These are phyloP conservation scores for Drosophila vallismaia DNA, from an alignment of 2,888 invertebrate genomes.

Conservation along the genomic window DNA sequence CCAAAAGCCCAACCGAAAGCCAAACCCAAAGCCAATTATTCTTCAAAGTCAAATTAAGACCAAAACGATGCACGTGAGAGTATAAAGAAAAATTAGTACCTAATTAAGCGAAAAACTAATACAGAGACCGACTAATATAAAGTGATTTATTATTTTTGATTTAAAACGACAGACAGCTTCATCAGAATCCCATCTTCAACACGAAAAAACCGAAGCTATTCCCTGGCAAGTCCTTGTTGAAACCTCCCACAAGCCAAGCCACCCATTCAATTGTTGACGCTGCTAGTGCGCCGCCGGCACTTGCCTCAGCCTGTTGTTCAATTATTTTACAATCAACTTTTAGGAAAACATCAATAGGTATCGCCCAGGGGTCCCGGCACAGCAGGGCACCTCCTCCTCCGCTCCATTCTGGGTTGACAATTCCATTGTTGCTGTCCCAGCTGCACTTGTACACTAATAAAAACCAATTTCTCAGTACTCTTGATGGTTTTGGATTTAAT, in stretches of 20 bases:
- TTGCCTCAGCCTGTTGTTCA: slow-evolving; percentile 39
- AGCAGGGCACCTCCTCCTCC: slow-evolving; percentile 9
- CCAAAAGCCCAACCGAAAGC: too few species aligned
- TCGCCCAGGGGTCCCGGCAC: slow-evolving; percentile 31
- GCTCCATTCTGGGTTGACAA: slow-evolving; percentile 13
- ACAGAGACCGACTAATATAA: not conserved
- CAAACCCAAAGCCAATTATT: not conserved
- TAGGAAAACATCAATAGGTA: slow-evolving; percentile 43
- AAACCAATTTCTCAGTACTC: too few species aligned
- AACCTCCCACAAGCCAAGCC: not conserved
- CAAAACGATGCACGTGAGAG: not conserved
- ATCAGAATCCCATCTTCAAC: not conserved
- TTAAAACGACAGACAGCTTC: not conserved
- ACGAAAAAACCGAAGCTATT: too few species aligned
- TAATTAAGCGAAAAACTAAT: not conserved
- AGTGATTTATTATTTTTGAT: too few species aligned
- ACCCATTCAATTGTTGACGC: not conserved
- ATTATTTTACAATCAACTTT: slow-evolving; percentile 52
- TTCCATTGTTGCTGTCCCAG: slow-evolving; percentile 20
- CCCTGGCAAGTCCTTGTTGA: too few species aligned
- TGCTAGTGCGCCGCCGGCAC: slow-evolving; percentile 3
- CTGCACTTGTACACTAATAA: slow-evolving; percentile 14
- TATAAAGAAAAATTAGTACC: slow-evolving; percentile 8
- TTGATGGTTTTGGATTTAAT: too few species aligned
- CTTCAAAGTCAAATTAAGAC: not conserved